These are phyloP conservation scores for Myotis planiceps DNA, from an alignment of 2,797 vertebrate genomes.

Conservation along the genomic window DNA sequence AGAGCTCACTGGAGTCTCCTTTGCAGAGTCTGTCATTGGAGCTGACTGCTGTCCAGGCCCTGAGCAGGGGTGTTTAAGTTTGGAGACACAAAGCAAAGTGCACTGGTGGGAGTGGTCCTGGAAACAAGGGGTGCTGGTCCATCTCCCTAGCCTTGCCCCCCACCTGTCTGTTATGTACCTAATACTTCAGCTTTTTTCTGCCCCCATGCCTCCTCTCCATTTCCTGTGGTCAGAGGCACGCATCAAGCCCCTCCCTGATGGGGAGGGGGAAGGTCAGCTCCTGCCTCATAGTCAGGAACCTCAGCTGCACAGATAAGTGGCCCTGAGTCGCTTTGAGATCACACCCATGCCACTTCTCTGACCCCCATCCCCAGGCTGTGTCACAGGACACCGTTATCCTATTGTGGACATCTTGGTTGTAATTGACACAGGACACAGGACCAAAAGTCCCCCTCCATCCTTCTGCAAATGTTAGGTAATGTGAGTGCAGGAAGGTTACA, in stretches of 20 bases:
- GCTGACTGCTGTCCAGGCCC: neutral
- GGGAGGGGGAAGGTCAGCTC: neutral
- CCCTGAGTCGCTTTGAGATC: neutral
- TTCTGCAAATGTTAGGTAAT: neutral
- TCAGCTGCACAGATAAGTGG: neutral
- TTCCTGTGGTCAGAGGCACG: neutral
- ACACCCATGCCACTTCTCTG: neutral
- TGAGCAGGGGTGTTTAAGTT: neutral
- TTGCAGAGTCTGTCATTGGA: neutral
- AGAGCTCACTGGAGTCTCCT: neutral
- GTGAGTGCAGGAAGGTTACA: too few relatives aligned
- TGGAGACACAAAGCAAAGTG: neutral
- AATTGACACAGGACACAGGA: neutral
- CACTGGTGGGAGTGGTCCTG: too few relatives aligned
- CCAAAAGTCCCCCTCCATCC: neutral
- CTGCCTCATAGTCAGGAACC: neutral
- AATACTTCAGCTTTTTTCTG: neutral
- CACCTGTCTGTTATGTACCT: neutral
- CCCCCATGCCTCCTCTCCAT: neutral
- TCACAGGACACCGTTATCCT: neutral
- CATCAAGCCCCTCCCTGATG: too few relatives aligned
- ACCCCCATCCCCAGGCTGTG: neutral
- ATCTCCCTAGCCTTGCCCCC: neutral
- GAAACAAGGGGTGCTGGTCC: neutral
- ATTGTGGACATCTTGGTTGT: neutral